A percentile compares a stretch with the other conserved stretches of the same genome.
phyloP scores from a whole-genome alignment of 2,113 vertebrate species.

The Meleagris gallopavo region DNA sequence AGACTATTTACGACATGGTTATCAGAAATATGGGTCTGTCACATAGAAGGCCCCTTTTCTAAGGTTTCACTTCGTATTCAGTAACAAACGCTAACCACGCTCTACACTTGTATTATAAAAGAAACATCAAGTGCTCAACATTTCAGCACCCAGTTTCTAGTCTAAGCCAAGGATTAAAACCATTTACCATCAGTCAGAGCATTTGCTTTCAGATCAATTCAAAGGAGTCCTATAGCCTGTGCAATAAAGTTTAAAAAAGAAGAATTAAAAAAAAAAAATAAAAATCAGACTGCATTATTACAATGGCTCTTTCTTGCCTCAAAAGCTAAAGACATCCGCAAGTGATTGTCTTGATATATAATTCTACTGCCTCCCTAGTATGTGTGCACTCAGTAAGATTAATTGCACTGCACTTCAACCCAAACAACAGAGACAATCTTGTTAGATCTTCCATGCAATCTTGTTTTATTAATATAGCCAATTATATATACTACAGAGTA shows the following conservation, averaged over 20 bases:
- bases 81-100: not conserved
- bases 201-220: not conserved
- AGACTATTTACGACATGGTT: not conserved
- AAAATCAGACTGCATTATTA: not conserved
- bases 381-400: not conserved
- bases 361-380: not conserved
- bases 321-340: not conserved
- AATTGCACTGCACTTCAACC: not conserved
- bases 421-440: not conserved
- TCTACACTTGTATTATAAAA: not conserved
- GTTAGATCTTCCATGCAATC: not conserved
- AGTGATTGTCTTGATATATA: not conserved
- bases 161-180: not conserved
- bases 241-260: not conserved
- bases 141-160: not conserved
- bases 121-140: not conserved
- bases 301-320: not conserved
- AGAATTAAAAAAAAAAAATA: no score
- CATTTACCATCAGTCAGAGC: not conserved
- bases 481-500: fast-evolving
- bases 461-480: not conserved
- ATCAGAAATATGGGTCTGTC: not conserved
- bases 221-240: not conserved
- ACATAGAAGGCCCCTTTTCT: not conserved
- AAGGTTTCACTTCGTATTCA: not conserved